Conservation (phyloP, 2,797 vertebrate species). For the Platalea minor region DNA sequence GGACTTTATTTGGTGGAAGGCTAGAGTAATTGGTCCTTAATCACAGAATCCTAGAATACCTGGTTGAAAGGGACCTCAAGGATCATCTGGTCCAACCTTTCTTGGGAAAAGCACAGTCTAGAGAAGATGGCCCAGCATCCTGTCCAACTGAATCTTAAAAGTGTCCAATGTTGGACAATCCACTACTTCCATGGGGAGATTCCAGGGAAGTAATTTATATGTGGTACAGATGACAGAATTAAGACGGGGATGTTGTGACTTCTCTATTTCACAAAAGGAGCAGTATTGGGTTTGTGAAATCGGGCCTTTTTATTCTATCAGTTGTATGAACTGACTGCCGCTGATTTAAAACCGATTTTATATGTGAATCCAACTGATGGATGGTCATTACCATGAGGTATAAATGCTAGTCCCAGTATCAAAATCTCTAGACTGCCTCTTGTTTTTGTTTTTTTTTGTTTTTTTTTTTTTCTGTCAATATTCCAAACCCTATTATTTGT, state of each 20-base stretch:
- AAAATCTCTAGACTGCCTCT: not conserved
- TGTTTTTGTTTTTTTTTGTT: not conserved
- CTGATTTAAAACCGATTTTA: not conserved
- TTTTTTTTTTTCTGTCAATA: not conserved
- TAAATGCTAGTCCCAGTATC: not conserved
- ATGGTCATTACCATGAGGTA: not conserved
- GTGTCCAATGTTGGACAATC: not conserved
- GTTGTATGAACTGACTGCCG: not conserved
- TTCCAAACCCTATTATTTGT: not conserved
- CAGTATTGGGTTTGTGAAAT: not conserved
- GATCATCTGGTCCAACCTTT: not conserved
- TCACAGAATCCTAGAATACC: not conserved
- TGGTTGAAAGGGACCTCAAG: not conserved
- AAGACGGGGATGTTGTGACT: not conserved
- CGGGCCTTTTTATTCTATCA: not conserved
- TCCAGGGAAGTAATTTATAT: not conserved
- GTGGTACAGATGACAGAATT: not conserved
- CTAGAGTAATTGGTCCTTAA: not conserved
- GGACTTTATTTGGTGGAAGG: not conserved
- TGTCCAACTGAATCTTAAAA: not conserved
- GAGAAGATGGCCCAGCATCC: not conserved
- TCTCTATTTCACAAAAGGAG: not conserved
- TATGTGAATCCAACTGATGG: not conserved
- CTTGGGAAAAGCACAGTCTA: not conserved
- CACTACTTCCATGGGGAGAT: not conserved